These are phyloP conservation scores for Amblyornis subalaris DNA, from an alignment of 2,113 vertebrate genomes.

Conservation along the genomic window DNA sequence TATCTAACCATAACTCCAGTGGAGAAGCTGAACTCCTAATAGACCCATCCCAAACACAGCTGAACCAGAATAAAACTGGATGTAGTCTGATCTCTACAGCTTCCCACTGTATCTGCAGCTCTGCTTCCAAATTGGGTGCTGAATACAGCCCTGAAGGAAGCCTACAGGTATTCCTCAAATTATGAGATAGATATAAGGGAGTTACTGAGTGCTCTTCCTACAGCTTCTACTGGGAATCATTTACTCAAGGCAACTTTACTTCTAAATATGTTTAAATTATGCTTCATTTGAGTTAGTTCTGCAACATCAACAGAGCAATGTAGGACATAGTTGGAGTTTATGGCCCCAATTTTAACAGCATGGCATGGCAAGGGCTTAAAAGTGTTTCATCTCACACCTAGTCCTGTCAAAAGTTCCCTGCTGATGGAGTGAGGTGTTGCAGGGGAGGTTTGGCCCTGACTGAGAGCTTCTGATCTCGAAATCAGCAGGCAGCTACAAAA, in stretches of 20 bases:
- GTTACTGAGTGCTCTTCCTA: neutral
- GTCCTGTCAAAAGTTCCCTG: neutral
- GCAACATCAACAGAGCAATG: neutral
- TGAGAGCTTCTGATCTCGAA: neutral
- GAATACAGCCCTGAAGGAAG: neutral
- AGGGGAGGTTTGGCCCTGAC: neutral
- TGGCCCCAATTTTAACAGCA: neutral
- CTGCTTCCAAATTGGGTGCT: neutral
- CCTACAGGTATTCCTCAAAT: neutral
- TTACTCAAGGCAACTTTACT: neutral
- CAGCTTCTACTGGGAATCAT: neutral
- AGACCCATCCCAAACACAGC: neutral
- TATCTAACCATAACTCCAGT: neutral
- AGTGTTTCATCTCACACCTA: neutral
- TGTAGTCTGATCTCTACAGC: neutral
- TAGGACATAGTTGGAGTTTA: neutral
- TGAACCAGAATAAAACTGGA: neutral
- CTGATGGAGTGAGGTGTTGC: neutral
- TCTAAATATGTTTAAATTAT: neutral
- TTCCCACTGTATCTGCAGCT: neutral
- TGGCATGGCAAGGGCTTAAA: neutral
- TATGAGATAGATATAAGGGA: neutral
- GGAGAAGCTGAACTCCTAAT: neutral
- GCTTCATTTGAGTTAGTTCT: neutral
- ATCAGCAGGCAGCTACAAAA: neutral